Evolutionary conservation across 2,888 invertebrate genomes (phyloP).

Genomic region (Pyralis farinalis): DNA sequence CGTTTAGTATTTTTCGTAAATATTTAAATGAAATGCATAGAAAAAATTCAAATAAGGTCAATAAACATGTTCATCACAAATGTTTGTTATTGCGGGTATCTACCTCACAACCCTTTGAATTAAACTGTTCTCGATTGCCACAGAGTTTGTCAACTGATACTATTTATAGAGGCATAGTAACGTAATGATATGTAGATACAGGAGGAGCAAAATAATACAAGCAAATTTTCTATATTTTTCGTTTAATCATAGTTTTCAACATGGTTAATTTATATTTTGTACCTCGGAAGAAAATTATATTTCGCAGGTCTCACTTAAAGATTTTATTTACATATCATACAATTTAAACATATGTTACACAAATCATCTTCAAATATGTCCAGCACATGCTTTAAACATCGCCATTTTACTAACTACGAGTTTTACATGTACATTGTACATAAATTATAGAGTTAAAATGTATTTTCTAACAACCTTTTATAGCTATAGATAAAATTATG

Average conservation of each 20-base stretch:
- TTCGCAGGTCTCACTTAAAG: conserved; percentile 72
- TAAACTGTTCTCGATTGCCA: too few species aligned
- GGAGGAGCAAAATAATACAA: conserved; percentile 25
- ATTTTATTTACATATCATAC: conserved; percentile 78
- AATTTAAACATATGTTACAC: conserved; percentile 68
- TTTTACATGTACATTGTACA: conserved; percentile 75
- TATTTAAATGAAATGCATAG: too few species aligned
- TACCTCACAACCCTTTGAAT: too few species aligned
- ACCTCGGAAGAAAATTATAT: conserved; percentile 80
- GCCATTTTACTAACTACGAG: conserved; percentile 69
- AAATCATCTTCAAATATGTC: conserved; percentile 44
- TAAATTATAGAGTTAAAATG: conserved; percentile 50
- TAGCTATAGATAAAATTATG: conserved; percentile 63
- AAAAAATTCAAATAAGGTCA: too few species aligned
- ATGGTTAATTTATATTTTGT: conserved; percentile 79
- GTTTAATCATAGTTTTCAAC: conserved; percentile 78
- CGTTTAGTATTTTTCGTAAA: too few species aligned
- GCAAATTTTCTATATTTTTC: conserved; percentile 55
- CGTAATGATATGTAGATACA: too few species aligned
- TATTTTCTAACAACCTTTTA: conserved; percentile 57
- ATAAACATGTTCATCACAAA: too few species aligned
- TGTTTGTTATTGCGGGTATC: too few species aligned
- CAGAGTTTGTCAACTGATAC: too few species aligned
- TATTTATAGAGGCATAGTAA: too few species aligned
- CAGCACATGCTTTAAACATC: conserved; percentile 56